Evolutionary conservation across 2,113 vertebrate species (phyloP), one percentile per base, ranked within the genome.

Genomic region (Emydocephalus ijimae): DNA sequence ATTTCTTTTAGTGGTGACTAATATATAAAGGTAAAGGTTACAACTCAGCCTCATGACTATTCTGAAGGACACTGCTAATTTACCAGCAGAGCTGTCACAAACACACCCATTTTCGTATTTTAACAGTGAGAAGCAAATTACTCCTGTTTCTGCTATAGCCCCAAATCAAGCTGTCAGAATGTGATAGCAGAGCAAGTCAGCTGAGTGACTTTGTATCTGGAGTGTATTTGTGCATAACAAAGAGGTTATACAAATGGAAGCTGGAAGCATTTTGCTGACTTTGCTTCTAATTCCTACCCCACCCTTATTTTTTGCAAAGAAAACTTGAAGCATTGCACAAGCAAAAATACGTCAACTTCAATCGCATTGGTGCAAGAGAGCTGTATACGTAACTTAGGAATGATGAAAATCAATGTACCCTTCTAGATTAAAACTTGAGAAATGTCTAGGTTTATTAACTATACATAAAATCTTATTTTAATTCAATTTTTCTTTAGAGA

Each of bases 401-500:
- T 1, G 15, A 11, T 74, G 85, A 21, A 91, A 59, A 89, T 34
- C 50, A 52, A 59, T 86, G 21, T 21, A 61, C 26, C 59, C 90
- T 61, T 50, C 52, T 61, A 93, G 24, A 90, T 26, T 48, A 29
- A 23, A 56, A 57, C 34, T 48, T 7, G 7, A 26, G 23, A 39
- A 39, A 26, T 34, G 55, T n/a, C 9, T 39, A 89, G 21, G 29
- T 48, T 85, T 29, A 21, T 61, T 11, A 23, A 87, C 39, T 34
- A 74, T 34, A 20, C 6, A 81, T 81, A 39, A 94, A 94, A 89
- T 54, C 93, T 93, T 11, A 23, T 92, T 81, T 24, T 55, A 61
- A 88, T 34, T 87, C 24, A 95, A 7, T n/a, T 95, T 93, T 94
- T 97, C 92, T 96, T 97, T 29, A 94, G 93, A 94, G 92, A 94